Evolutionary conservation across 2,113 vertebrate genomes (phyloP), one percentile per base, ranked within the genome.

Genomic region (Himantopus leucocephalus): DNA sequence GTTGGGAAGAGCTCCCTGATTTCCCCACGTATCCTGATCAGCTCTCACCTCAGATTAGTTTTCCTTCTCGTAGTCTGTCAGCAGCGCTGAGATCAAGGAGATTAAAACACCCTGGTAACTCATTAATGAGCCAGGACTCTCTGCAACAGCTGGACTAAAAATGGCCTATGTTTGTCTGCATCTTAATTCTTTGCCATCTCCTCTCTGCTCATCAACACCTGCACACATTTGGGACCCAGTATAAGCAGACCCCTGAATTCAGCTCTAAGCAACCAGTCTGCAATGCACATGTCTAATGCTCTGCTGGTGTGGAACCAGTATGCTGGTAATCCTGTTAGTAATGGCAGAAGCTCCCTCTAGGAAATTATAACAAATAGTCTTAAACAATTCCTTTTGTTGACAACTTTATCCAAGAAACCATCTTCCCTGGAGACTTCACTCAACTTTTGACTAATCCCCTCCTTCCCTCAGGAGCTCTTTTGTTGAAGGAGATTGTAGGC

Each of bases 311-410:
- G 88, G 95, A 96, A 97, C 79, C 71, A 79, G 78, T 88, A 72
- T 74, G 96, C 82, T 94, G 82, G 95, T 97, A 98, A 97, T 95
- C 93, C 95, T 90, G 85, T 96, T 96, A 97, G 96, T 35, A 77
- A 90, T 88, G 92, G 94, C 94, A 96, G 96, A 98, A 90, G 72
- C 23, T 74, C 75, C 71, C 94, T 95, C 76, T 85, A 95, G 84
- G 95, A 97, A 97, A 96, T 90, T 92, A 92, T 94, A 96, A 97
- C 94, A 94, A 98, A 97, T 88, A 97, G 90, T 95, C 89, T 94
- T 96, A 79, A 97, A 96, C 95, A 97, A 97, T 97, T 97, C 94
- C 91, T 97, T 97, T 97, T 94, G 96, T 96, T 98, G 97, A 97
- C 93, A 97, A 94, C 88, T 98, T 97, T 95, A 98, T 97, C 97